phyloP scores from a whole-genome alignment of 2,113 vertebrate species.

The Megaceryle torquata region DNA sequence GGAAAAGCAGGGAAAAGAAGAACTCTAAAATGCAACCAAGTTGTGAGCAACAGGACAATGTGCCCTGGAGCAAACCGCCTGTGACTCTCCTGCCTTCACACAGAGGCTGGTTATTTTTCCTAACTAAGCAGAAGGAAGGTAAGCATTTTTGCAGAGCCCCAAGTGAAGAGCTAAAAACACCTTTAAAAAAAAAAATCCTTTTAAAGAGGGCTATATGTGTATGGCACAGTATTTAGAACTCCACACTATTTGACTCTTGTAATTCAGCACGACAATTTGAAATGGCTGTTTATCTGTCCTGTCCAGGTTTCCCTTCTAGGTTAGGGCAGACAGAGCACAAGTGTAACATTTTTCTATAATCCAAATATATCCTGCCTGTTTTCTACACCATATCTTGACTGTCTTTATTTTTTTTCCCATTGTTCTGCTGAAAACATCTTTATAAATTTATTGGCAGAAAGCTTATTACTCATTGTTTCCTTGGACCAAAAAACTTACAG shows the following conservation, averaged over 20 bases:
- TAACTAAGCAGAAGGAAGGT: not conserved
- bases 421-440: not conserved
- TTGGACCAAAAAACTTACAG: not conserved
- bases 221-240: not conserved
- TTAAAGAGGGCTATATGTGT: not conserved
- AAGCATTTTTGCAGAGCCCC: conserved; percentile 4
- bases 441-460: not conserved
- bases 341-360: not conserved
- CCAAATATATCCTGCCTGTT: not conserved
- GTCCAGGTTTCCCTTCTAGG: not conserved
- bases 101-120: not conserved
- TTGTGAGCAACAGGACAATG: not conserved
- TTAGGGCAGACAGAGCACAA: not conserved
- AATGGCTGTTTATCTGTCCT: conserved; percentile 3
- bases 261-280: not conserved
- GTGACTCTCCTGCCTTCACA: not conserved
- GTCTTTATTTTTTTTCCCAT: not conserved
- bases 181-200: not conserved
- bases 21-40: not conserved
- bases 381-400: not conserved
- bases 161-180: not conserved
- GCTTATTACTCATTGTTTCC: not conserved
- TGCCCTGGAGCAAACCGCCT: not conserved
- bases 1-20: not conserved
- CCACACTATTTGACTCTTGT: not conserved